Percentiles rank a stretch among this genome's conserved stretches.
phyloP scores from a whole-genome alignment of 2,888 invertebrate genomes.

The Exephanes ischioxanthus region DNA sequence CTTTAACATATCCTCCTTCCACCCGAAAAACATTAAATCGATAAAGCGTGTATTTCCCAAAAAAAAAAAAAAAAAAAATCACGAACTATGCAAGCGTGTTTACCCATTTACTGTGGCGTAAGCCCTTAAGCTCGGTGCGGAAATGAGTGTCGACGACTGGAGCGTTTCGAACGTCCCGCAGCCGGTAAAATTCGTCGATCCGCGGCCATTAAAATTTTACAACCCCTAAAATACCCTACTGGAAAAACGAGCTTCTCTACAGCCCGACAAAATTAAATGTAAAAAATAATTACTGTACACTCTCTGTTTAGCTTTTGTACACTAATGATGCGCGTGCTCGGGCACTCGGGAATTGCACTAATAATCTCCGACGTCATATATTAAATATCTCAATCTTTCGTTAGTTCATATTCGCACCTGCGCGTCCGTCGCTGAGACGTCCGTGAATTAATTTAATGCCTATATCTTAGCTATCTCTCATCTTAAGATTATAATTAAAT shows the following conservation, averaged over 20 bases:
- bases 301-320: slow-evolving; percentile 28
- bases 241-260: slow-evolving; percentile 58
- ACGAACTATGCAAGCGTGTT: no score
- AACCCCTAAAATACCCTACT: slow-evolving; percentile 50
- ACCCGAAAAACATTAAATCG: no score
- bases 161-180: background rate
- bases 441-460: slow-evolving; percentile 6
- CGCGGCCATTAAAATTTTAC: slow-evolving; percentile 8
- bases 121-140: background rate
- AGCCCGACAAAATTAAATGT: slow-evolving; percentile 17
- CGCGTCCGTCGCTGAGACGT: slow-evolving; percentile 8
- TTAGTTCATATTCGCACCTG: slow-evolving; percentile 23
- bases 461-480: background rate
- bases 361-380: slow-evolving; percentile 18
- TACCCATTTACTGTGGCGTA: no score
- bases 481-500: slow-evolving; percentile 23
- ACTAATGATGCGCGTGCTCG: slow-evolving; percentile 20
- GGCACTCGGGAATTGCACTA: slow-evolving; percentile 60
- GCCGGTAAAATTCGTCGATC: background rate
- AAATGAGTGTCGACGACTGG: background rate
- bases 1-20: no score
- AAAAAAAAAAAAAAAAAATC: no score
- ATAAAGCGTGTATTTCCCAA: no score
- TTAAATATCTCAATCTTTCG: background rate
- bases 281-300: slow-evolving; percentile 66